Conservation (phyloP, 2,797 vertebrate genomes). For the Dromococcyx pavoninus region DNA sequence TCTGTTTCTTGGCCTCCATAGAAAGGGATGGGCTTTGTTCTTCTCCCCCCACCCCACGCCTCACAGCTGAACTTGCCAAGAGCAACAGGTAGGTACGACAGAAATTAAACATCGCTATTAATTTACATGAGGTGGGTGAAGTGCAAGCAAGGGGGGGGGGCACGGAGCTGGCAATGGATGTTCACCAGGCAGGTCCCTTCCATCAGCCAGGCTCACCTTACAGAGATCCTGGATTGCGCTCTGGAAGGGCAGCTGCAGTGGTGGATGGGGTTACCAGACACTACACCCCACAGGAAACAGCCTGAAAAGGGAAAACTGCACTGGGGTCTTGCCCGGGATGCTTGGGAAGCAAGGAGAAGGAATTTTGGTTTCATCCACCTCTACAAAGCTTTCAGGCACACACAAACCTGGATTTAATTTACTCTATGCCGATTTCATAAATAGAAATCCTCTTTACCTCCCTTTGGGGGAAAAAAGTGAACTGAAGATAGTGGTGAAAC, state of each 20-base stretch:
- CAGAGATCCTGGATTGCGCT: fast-evolving
- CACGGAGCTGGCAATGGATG: not conserved
- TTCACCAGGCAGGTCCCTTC: not conserved
- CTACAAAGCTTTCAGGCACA: not conserved
- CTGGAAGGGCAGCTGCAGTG: fast-evolving
- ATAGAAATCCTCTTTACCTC: not conserved
- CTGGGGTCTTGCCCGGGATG: not conserved
- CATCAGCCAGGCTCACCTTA: fast-evolving
- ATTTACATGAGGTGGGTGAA: conserved; percentile 30
- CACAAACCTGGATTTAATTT: not conserved
- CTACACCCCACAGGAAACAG: fast-evolving
- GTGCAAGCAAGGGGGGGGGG: not conserved
- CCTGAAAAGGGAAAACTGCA: not conserved
- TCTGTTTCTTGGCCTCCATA: not conserved
- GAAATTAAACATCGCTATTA: conserved; percentile 20
- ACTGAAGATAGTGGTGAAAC: not conserved
- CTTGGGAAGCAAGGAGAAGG: not conserved
- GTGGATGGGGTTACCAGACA: not conserved
- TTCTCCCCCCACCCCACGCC: fast-evolving
- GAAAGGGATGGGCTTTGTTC: not conserved
- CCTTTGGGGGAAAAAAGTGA: fast-evolving
- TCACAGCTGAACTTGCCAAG: not conserved
- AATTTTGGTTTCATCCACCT: not conserved
- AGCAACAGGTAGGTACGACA: not conserved
- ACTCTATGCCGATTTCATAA: not conserved